phyloP scores from a whole-genome alignment of 2,888 invertebrate genomes.

The Eupithecia dodoneata region DNA sequence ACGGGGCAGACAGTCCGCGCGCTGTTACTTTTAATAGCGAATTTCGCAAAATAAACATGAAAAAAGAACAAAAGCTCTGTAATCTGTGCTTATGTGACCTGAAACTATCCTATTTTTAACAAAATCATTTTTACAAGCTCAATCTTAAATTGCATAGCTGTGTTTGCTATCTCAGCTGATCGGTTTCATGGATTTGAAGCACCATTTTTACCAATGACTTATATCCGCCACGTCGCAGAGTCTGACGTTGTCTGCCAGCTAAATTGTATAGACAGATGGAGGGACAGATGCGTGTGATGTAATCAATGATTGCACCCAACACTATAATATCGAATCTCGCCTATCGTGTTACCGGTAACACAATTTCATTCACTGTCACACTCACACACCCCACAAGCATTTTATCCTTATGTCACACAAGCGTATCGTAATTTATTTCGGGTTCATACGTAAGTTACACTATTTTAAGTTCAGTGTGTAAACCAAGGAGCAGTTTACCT shows the following conservation, averaged over 20 bases:
- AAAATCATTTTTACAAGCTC: neutral
- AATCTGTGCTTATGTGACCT: neutral
- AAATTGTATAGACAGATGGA: constrained; percentile 37
- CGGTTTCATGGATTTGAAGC: constrained; percentile 21
- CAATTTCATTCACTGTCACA: constrained; percentile 22
- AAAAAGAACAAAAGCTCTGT: neutral
- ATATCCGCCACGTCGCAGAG: constrained; percentile 32
- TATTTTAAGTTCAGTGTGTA: constrained; percentile 25
- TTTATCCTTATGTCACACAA: constrained; percentile 22
- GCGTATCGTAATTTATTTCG: constrained; percentile 29
- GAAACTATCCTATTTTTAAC: neutral
- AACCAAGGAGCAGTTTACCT: constrained; percentile 47
- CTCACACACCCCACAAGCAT: constrained; percentile 20
- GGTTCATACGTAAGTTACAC: constrained; percentile 18
- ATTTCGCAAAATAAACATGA: constrained; percentile 10
- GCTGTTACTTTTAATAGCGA: constrained; percentile 11
- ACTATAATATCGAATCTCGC: constrained; percentile 21
- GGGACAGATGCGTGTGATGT: constrained; percentile 33
- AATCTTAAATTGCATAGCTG: constrained; percentile 1
- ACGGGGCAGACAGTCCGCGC: constrained; percentile 1
- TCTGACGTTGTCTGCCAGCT: constrained; percentile 30
- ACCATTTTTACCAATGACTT: constrained; percentile 33
- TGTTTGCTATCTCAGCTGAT: constrained; percentile 18
- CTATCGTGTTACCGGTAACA: constrained; percentile 23
- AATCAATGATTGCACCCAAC: constrained; percentile 25